phyloP scores from a whole-genome alignment of 2,888 invertebrate genomes.

The Xanthostigma xanthostigma region DNA sequence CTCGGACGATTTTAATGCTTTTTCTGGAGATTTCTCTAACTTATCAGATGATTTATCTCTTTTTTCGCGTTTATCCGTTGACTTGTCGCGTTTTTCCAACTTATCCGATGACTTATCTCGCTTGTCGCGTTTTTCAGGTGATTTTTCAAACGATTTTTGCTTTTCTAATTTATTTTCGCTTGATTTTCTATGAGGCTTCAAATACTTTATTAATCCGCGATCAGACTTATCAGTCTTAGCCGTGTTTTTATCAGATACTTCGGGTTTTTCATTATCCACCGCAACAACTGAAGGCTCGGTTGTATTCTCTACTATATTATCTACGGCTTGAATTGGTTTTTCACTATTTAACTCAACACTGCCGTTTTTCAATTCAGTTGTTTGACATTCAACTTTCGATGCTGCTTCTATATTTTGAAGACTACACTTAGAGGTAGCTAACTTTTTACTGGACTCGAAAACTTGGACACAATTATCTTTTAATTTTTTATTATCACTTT shows the following conservation, averaged over 20 bases:
- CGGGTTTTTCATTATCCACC: no score
- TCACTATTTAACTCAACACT: no score
- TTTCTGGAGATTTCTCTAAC: background rate
- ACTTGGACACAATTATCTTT: no score
- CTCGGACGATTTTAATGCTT: constrained; percentile 1
- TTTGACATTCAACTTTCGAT: no score
- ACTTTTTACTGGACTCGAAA: no score
- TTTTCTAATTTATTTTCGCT: constrained; percentile 1
- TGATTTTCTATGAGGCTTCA: background rate
- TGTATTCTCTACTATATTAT: no score
- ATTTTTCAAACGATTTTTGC: constrained; percentile 9
- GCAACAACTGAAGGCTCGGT: no score
- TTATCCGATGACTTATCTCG: constrained; percentile 5
- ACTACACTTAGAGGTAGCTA: no score
- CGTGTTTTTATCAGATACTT: constrained; percentile 17
- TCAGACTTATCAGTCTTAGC: constrained; percentile 1
- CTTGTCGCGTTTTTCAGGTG: background rate
- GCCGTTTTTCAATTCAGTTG: no score
- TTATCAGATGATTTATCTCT: constrained; percentile 6
- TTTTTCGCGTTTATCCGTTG: constrained; percentile 6
- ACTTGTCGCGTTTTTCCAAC: constrained; percentile 10
- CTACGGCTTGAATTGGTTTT: no score
- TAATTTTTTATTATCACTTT: no score
- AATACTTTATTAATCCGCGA: background rate
- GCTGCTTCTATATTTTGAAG: no score